Percentiles rank a stretch among this genome's conserved stretches.
Evolutionary conservation across 2,113 vertebrate genomes (phyloP).

Genomic region (Poeciliopsis retropinna): DNA sequence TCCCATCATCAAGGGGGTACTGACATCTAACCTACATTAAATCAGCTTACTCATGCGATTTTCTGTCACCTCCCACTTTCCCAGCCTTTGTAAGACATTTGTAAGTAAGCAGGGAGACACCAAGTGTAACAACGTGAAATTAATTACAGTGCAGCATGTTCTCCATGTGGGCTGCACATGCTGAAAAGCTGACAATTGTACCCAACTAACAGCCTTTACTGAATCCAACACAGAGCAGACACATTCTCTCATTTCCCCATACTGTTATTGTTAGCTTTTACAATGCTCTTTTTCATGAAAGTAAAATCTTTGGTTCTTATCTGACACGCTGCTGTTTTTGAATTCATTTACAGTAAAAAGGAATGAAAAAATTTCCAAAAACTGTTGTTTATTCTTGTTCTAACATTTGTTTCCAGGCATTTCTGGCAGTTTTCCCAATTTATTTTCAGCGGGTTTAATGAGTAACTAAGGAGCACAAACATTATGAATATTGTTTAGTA

Average conservation of each 20-base stretch:
- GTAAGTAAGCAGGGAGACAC: constrained; percentile 58
- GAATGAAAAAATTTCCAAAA: too few relatives aligned
- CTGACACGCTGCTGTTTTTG: not conserved
- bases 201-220: constrained; percentile 11
- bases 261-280: not conserved
- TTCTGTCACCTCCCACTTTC: constrained; percentile 40
- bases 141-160: constrained; percentile 72
- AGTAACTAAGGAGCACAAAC: not conserved
- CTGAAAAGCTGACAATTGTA: constrained; percentile 43
- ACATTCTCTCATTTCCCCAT: not conserved
- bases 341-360: not conserved
- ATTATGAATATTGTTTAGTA: too few relatives aligned
- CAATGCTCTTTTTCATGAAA: not conserved
- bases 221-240: constrained; percentile 10
- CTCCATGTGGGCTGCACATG: constrained; percentile 62
- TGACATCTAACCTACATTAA: constrained; percentile 37
- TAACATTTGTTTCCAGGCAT: not conserved
- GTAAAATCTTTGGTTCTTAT: not conserved
- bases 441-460: not conserved
- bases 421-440: too few relatives aligned
- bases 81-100: constrained; percentile 59
- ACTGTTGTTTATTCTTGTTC: not conserved
- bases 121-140: constrained; percentile 55
- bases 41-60: constrained; percentile 45
- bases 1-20: constrained; percentile 26